phyloP scores from a whole-genome alignment of 2,888 invertebrate genomes.

The Pinctada fucata region DNA sequence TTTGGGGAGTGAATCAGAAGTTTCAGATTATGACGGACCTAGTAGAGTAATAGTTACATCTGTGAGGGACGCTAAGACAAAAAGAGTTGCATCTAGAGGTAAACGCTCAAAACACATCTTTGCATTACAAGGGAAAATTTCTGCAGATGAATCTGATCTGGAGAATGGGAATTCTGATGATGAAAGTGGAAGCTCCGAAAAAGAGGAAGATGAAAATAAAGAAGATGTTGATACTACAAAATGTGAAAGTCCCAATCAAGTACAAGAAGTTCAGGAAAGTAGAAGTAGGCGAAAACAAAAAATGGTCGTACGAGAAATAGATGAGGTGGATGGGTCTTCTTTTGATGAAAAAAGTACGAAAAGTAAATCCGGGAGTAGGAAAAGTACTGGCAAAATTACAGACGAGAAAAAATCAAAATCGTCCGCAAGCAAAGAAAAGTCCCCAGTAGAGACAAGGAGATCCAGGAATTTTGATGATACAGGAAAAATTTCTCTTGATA shows the following conservation, averaged over 20 bases:
- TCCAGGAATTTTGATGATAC: neutral
- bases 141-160: neutral
- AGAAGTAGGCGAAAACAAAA: conserved; percentile 26
- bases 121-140: conserved; percentile 24
- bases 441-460: neutral
- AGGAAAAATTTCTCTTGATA: neutral
- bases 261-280: neutral
- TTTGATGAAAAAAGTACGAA: neutral
- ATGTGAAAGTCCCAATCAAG: neutral
- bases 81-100: neutral
- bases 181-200: neutral
- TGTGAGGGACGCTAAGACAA: too few species aligned
- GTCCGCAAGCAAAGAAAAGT: neutral
- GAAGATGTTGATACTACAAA: neutral
- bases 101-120: conserved; percentile 18
- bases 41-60: neutral
- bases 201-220: neutral
- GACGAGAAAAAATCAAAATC: neutral
- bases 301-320: conserved; percentile 10
- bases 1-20: neutral
- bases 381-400: neutral
- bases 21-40: neutral
- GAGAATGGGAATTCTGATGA: neutral
- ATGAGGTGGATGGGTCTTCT: conserved; percentile 22
- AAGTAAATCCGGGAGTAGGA: neutral